Percentiles rank a stretch among this genome's conserved stretches.
Conservation (phyloP, 2,888 invertebrate genomes). For the Oscheius sp. region DNA sequence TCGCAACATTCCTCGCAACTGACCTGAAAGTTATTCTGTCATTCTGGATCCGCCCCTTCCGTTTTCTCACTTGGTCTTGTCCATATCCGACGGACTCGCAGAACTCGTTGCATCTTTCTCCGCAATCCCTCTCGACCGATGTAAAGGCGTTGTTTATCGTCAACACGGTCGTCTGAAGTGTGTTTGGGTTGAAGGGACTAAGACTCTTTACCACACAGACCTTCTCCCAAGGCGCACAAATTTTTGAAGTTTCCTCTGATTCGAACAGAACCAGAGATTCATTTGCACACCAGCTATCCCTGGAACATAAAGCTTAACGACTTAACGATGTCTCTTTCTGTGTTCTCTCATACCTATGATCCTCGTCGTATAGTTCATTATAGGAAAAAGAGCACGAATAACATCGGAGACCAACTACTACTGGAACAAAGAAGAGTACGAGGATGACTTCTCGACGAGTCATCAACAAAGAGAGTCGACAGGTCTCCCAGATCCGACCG, state of each 20-base stretch:
- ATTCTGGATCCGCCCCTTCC: constrained; percentile 10
- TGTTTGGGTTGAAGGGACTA: background rate
- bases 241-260: constrained; percentile 63
- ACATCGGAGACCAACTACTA: constrained; percentile 50
- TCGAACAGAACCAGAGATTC: constrained; percentile 62
- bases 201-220: constrained; percentile 62
- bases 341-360: constrained; percentile 51
- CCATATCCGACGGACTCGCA: constrained; percentile 70
- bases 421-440: constrained; percentile 11
- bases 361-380: constrained; percentile 69
- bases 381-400: constrained; percentile 69
- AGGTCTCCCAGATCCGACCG: constrained; percentile 58
- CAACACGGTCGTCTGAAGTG: constrained; percentile 63
- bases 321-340: background rate
- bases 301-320: constrained; percentile 29
- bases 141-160: constrained; percentile 69
- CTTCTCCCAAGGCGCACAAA: constrained; percentile 69
- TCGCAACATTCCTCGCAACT: constrained; percentile 70
- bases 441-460: constrained; percentile 59
- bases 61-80: constrained; percentile 55
- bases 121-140: constrained; percentile 64
- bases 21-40: constrained; percentile 53
- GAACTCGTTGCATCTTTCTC: constrained; percentile 62
- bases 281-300: constrained; percentile 71
- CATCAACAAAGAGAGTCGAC: constrained; percentile 60